Evolutionary conservation across 2,888 invertebrate species (phyloP).

Genomic region (Polyommatus icarus): DNA sequence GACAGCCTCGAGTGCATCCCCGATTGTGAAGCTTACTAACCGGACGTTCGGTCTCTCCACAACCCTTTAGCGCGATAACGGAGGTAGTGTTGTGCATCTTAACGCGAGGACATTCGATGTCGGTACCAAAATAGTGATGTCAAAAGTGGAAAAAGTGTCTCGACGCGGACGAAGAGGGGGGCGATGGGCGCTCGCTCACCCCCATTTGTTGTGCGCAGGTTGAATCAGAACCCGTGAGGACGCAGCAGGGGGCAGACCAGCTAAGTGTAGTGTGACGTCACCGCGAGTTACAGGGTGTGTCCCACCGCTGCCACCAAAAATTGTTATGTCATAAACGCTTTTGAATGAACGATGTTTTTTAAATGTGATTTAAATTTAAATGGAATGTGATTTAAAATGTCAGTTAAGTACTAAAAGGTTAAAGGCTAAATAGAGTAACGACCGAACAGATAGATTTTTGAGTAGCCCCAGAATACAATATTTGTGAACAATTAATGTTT

Average conservation of each 20-base stretch:
- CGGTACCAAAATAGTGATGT: slow-evolving; percentile 36
- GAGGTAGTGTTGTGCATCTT: slow-evolving; percentile 76
- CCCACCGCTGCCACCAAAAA: slow-evolving; percentile 5
- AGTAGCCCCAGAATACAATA: not conserved
- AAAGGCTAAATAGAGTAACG: not conserved
- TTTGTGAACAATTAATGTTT: not conserved
- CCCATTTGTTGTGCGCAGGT: slow-evolving; percentile 77
- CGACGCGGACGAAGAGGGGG: slow-evolving; percentile 73
- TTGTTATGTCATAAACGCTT: not conserved
- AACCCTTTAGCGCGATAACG: slow-evolving; percentile 67
- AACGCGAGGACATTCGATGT: slow-evolving; percentile 52
- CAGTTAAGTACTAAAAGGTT: not conserved
- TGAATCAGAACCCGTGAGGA: slow-evolving; percentile 76
- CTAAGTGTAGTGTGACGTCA: slow-evolving; percentile 43
- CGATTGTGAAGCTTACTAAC: slow-evolving; percentile 77
- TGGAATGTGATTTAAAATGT: not conserved
- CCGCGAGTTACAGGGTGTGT: slow-evolving; percentile 45
- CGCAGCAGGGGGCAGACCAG: slow-evolving; percentile 37
- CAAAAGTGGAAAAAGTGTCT: slow-evolving; percentile 42
- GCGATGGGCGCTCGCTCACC: slow-evolving; percentile 74
- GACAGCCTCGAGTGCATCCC: slow-evolving; percentile 77
- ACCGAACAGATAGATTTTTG: not conserved
- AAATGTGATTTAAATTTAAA: not conserved
- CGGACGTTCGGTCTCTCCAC: slow-evolving; percentile 74
- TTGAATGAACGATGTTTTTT: not conserved